Evolutionary conservation across 1,140 invertebrate genomes (phyloP), one percentile per base, ranked within the genome.

Genomic region (Conus betulinus): DNA sequence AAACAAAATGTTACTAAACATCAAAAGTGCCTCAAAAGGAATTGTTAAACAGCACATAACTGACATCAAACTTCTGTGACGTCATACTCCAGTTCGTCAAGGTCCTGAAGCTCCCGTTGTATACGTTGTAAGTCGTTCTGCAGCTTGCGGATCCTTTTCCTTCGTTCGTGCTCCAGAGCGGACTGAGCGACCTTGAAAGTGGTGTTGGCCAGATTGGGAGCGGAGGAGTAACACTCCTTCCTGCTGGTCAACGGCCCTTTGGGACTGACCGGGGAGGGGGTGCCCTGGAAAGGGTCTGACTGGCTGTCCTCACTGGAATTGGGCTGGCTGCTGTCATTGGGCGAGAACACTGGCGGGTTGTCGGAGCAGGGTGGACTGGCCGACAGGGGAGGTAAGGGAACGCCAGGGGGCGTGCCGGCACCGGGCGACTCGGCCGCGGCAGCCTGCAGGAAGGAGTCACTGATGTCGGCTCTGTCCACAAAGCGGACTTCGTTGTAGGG

Each of bases 71-170:
- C 91, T 81, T 93, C 89, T 15, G 90, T 92, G 17, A 91, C 89
- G n/a, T 91, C 91, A 84, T 90, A 91, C 67, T 92, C 91, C 2
- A 91, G 78, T 55, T 92, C 88, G 27, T 90, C 90, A 27, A 93
- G 85, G 82, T 90, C 91, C 23, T 91, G 76, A 6, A 93, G 88
- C 57, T 93, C 90, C 60, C 89, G 63, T 82, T 92, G 91, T 74
- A 93, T 93, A 76, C 85, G 84, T 11, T 89, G 76, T 25, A 93
- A 88, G 88, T 92, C 92, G 25, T 76, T 63, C 81, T 93, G 91
- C 15, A 93, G 83, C 86, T 91, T 90, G 17, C 89, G 71, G 17
- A 93, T 93, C 23, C 90, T 39, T 74, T 88, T 89, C n/a, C 90
- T 83, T 55, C 90, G 87, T 27, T 91, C 90, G 74, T 88, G 67